Evolutionary conservation across 1,140 invertebrate genomes (phyloP).

Genomic region (Belonocnema kinseyi): DNA sequence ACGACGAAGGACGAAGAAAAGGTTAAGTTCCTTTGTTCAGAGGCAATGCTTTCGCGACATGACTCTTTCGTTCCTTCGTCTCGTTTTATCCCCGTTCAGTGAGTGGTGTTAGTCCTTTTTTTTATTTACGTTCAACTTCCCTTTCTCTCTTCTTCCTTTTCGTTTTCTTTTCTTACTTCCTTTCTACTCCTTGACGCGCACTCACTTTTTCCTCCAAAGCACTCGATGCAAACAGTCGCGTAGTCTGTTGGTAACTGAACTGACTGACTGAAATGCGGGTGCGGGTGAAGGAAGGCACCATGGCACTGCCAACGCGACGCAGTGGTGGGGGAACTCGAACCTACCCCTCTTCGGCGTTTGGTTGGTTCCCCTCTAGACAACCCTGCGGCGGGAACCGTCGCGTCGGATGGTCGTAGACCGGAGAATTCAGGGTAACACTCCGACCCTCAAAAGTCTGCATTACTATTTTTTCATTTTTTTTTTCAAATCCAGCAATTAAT

Average conservation of each 20-base stretch:
- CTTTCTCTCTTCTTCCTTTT: slow-evolving; percentile 7
- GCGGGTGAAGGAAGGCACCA: slow-evolving; percentile 47
- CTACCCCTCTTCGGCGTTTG: slow-evolving; percentile 1
- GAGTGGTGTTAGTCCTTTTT: background rate
- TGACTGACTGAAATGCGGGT: slow-evolving; percentile 37
- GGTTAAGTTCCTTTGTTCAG: slow-evolving; percentile 58
- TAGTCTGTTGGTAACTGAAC: slow-evolving; percentile 66
- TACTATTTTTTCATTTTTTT: background rate
- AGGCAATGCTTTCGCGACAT: slow-evolving; percentile 46
- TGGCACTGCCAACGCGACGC: slow-evolving; percentile 36
- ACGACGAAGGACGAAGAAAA: slow-evolving; percentile 55
- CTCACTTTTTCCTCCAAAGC: slow-evolving; percentile 45
- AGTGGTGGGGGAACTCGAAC: slow-evolving; percentile 44
- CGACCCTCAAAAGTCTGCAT: slow-evolving; percentile 7
- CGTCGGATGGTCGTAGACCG: background rate
- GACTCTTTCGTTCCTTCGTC: slow-evolving; percentile 11
- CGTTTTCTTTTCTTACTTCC: slow-evolving; percentile 10
- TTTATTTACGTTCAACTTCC: slow-evolving; percentile 5
- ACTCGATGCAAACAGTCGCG: slow-evolving; percentile 57
- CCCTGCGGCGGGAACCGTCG: slow-evolving; percentile 27
- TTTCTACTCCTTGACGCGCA: slow-evolving; percentile 35
- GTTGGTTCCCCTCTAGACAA: slow-evolving; percentile 26
- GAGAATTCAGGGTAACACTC: background rate
- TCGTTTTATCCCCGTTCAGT: slow-evolving; percentile 15
- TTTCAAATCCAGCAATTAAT: background rate